Evolutionary conservation across 2,113 vertebrate genomes (phyloP), one percentile per base, ranked within the genome.

Genomic region (Chaetops frenatus): DNA sequence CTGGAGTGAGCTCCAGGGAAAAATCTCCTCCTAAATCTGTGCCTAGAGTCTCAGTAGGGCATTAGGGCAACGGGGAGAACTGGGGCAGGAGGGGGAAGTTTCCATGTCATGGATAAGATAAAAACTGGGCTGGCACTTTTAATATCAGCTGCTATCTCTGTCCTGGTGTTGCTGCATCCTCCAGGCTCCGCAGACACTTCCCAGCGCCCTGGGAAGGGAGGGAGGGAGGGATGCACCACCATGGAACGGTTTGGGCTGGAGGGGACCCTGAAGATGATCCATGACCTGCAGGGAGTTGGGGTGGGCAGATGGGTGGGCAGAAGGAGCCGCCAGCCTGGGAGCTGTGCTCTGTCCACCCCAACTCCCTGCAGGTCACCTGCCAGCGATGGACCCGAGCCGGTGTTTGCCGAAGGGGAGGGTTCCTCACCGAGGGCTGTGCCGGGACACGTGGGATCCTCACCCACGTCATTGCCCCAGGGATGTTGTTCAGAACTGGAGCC

Each of bases 331-430:
- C 33, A 9, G 61, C 19, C 1, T 1, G 15, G 33, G 21, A 48
- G 64, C 27, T 38, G 47, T 1, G 1, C 3, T 1, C 45, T 11
- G 51, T 6, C 29, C 45, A 4, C 14, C 12, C 13, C 15, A 1
- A 3, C 6, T 50, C 36, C 64, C 48, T 9, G 69, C 60, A 12
- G 35, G 25, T 56, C 12, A 14, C 6, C n/a, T 18, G 44, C 12
- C 8, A n/a, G 6, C 4, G 12, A 54, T 33, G 82, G 60, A 7
- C 44, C 25, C 5, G 7, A 23, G 15, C 0, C 1, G 33, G 5
- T 78, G 67, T 94, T 94, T 82, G 84, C 71, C 5, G 0, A 91
- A 76, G 86, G 84, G 84, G 90, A 92, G 74, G 44, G 40, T 28
- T 82, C 29, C 54, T 76, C 2, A 0, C 10, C 5, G 3, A 33